phyloP scores from a whole-genome alignment of 2,113 vertebrate species.

The Amazona guildingii region DNA sequence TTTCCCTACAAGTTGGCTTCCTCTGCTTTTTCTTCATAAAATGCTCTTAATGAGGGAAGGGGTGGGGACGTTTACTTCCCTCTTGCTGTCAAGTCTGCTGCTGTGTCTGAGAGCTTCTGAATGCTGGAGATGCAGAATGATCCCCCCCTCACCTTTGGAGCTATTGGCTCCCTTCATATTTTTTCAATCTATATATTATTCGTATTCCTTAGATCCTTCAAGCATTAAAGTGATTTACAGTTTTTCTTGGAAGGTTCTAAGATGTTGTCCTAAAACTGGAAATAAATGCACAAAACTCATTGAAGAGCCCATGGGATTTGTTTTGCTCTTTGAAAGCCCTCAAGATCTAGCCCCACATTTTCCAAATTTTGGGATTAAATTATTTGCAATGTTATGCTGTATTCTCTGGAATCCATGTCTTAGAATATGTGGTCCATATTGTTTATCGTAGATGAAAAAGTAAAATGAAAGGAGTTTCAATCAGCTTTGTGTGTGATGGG shows the following conservation, averaged over 20 bases:
- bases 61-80: not conserved
- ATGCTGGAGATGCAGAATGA: not conserved
- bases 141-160: rapidly evolving
- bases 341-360: not conserved
- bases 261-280: not conserved
- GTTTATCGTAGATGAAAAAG: not conserved
- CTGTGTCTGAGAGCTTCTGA: not conserved
- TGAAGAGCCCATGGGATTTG: not conserved
- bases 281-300: not conserved
- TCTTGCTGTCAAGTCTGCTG: not conserved
- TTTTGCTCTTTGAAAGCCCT: not conserved
- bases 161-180: not conserved
- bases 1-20: not conserved
- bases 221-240: not conserved
- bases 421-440: not conserved
- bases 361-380: not conserved
- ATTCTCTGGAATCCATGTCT: not conserved
- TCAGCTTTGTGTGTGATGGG: not conserved
- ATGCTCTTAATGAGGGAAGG: not conserved
- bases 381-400: not conserved
- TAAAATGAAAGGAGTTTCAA: not conserved
- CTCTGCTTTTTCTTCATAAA: not conserved
- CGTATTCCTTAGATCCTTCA: not conserved
- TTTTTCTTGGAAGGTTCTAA: not conserved
- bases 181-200: not conserved